phyloP scores from a whole-genome alignment of 2,113 vertebrate species.

The Forbesichthys papilliferus region DNA sequence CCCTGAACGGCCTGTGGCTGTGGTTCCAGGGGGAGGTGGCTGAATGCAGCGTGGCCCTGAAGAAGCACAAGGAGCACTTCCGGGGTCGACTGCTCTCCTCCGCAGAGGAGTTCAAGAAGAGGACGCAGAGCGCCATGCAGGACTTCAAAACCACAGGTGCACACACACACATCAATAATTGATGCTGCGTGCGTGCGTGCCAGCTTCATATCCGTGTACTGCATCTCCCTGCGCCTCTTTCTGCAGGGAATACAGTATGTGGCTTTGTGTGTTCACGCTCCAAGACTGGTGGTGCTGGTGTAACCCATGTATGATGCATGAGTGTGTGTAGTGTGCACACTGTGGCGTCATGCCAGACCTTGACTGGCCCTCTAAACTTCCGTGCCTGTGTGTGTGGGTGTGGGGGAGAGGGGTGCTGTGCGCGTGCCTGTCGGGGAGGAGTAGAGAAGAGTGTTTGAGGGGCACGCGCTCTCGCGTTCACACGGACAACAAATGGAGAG shows the following conservation, averaged over 20 bases:
- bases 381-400: background rate
- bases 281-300: background rate
- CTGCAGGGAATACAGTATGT: background rate
- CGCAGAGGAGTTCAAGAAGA: constrained; percentile 84
- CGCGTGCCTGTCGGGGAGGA: no score
- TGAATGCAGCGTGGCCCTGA: constrained; percentile 79
- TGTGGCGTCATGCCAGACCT: constrained; percentile 52
- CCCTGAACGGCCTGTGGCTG: constrained; percentile 78
- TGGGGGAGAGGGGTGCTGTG: background rate
- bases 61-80: constrained; percentile 84
- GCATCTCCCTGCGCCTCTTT: constrained; percentile 1
- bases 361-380: constrained; percentile 29
- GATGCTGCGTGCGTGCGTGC: background rate
- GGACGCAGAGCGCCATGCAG: constrained; percentile 70
- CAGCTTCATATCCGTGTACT: background rate
- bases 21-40: constrained; percentile 82
- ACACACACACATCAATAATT: background rate
- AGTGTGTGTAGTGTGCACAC: background rate
- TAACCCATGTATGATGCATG: constrained; percentile 25
- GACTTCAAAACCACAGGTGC: constrained; percentile 80
- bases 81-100: constrained; percentile 76
- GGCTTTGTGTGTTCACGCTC: background rate
- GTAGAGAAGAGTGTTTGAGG: no score
- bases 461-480: no score
- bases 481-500: no score